Conservation (phyloP, 2,113 vertebrate species). For the Sapayoa aenigma region DNA sequence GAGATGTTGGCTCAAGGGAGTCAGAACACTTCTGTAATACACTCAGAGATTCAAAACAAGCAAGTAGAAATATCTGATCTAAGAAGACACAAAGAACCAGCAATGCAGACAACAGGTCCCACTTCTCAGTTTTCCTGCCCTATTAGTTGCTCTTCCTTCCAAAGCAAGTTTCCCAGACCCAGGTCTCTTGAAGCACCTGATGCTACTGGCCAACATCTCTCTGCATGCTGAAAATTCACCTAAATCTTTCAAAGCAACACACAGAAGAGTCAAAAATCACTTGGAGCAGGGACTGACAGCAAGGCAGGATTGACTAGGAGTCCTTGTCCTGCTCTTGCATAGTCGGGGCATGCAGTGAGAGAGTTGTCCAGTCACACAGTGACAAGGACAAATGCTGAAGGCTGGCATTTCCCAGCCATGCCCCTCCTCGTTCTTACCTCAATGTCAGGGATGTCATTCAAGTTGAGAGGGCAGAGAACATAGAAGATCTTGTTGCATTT, state of each 20-base stretch:
- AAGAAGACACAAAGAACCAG: neutral
- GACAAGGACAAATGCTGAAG: neutral
- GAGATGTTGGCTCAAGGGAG: neutral
- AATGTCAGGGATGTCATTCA: conserved; percentile 90
- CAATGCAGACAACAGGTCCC: neutral
- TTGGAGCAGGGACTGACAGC: neutral
- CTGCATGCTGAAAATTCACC: neutral
- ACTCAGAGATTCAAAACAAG: neutral
- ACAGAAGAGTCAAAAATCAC: neutral
- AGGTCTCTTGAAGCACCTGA: neutral
- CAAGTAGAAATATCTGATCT: neutral
- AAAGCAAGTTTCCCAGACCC: neutral
- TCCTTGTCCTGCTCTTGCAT: neutral
- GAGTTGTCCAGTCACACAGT: neutral
- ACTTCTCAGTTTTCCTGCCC: neutral
- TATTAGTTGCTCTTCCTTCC: neutral
- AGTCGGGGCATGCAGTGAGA: neutral
- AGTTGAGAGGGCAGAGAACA: conserved; percentile 85
- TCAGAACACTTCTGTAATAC: neutral
- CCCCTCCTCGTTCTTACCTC: conserved; percentile 80
- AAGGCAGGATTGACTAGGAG: neutral
- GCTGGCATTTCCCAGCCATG: neutral
- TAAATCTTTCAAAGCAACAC: neutral
- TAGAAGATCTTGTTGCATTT: conserved; percentile 84
- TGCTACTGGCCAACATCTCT: neutral